Conservation (phyloP, 2,113 vertebrate species). For the Aspiorhynchus laticeps region DNA sequence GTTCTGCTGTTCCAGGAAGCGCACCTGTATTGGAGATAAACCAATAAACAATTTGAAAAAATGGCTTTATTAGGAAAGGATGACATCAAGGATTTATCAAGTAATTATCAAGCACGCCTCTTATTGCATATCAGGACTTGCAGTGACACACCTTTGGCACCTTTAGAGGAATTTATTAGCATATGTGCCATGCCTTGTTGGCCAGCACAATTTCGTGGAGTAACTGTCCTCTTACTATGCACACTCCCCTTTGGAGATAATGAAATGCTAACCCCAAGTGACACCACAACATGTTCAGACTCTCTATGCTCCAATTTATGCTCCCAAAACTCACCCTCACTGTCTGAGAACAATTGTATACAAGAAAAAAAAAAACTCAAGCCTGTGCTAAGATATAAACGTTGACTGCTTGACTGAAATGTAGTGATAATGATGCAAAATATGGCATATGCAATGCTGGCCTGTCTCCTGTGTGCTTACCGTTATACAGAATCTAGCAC, state of each 20-base stretch:
- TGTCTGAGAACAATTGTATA: not conserved
- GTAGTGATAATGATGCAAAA: not conserved
- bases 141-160: not conserved
- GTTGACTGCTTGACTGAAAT: slow-evolving; percentile 1
- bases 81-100: not conserved
- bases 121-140: not conserved
- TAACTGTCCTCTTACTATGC: not conserved
- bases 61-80: not conserved
- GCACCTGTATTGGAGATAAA: slow-evolving; percentile 74
- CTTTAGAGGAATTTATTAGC: not conserved
- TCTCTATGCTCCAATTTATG: not conserved
- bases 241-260: slow-evolving; percentile 28
- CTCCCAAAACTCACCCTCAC: slow-evolving; percentile 29
- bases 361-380: slow-evolving; percentile 31
- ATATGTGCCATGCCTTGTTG: not conserved
- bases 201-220: not conserved
- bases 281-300: slow-evolving; percentile 32
- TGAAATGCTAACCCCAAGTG: not conserved
- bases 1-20: slow-evolving; percentile 96
- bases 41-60: not conserved
- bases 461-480: not conserved
- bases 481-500: not conserved
- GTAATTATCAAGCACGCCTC: not conserved
- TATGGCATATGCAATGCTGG: not conserved
- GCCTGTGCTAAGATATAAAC: not conserved